phyloP scores from a whole-genome alignment of 2,113 vertebrate species.

The Aplodontia rufa region DNA sequence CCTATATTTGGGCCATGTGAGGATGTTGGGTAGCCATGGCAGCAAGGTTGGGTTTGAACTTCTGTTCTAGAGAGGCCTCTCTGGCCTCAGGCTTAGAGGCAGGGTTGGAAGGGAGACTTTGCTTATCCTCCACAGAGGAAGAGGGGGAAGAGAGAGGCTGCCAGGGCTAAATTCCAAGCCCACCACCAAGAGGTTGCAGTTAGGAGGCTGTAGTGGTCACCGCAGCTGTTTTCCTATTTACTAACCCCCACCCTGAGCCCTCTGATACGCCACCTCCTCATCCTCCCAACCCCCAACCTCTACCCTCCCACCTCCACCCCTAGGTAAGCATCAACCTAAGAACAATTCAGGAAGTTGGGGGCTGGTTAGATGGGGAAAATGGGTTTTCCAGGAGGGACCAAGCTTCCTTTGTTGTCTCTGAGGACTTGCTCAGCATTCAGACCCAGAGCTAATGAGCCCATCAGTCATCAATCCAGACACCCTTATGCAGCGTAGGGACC shows the following conservation, averaged over 20 bases:
- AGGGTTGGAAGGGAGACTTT: not conserved
- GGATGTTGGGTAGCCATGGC: not conserved
- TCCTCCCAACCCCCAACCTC: not conserved
- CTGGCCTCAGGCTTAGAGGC: not conserved
- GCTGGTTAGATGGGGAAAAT: not conserved
- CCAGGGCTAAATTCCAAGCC: not conserved
- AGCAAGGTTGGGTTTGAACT: not conserved
- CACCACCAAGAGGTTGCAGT: not conserved
- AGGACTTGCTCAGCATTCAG: not conserved
- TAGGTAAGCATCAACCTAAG: not conserved
- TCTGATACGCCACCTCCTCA: not conserved
- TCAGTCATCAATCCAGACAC: not conserved
- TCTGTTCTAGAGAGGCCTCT: not conserved
- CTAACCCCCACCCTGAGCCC: not conserved
- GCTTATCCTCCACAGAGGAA: too few relatives aligned
- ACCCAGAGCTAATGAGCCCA: not conserved
- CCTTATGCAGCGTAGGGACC: not conserved
- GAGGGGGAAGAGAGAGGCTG: not conserved
- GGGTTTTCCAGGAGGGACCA: fast-evolving
- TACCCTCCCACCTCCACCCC: not conserved
- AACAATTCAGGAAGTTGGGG: not conserved
- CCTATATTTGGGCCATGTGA: not conserved
- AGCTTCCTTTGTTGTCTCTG: not conserved
- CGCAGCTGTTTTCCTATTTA: too few relatives aligned
- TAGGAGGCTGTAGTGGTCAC: not conserved